These are phyloP conservation scores for Trachelus tabidus DNA, from an alignment of 2,888 invertebrate species.

Conservation along the genomic window DNA sequence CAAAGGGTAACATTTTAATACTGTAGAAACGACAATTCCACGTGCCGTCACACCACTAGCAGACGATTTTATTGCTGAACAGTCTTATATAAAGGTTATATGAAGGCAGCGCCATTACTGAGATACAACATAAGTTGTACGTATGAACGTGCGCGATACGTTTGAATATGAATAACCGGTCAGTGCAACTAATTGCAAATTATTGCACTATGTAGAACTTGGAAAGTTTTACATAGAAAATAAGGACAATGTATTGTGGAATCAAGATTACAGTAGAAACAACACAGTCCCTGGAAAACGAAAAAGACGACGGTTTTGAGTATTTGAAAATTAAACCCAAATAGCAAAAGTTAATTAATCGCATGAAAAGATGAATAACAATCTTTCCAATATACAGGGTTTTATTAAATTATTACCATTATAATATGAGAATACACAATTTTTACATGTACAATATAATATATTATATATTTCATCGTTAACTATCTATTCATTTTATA, in stretches of 20 bases:
- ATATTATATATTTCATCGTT: conserved; percentile 50
- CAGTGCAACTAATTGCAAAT: background rate
- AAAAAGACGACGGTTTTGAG: background rate
- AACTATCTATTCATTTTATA: conserved; percentile 32
- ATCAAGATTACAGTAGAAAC: background rate
- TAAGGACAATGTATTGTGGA: background rate
- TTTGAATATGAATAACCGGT: background rate
- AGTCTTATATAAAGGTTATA: background rate
- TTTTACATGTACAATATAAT: conserved; percentile 57
- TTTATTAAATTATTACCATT: conserved; percentile 59
- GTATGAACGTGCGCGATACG: background rate
- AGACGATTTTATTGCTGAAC: background rate
- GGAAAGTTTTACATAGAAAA: background rate
- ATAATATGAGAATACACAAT: conserved; percentile 57
- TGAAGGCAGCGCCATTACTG: background rate
- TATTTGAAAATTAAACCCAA: background rate
- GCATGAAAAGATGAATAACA: background rate
- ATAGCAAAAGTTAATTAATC: background rate
- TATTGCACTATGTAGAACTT: background rate
- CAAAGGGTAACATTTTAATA: background rate
- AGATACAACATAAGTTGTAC: background rate
- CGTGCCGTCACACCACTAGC: background rate
- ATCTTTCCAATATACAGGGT: conserved; percentile 46
- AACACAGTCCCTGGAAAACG: background rate
- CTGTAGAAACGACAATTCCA: background rate